These are phyloP conservation scores for Microcebus ravelobensis DNA, from an alignment of 2,113 vertebrate genomes.

Conservation along the genomic window DNA sequence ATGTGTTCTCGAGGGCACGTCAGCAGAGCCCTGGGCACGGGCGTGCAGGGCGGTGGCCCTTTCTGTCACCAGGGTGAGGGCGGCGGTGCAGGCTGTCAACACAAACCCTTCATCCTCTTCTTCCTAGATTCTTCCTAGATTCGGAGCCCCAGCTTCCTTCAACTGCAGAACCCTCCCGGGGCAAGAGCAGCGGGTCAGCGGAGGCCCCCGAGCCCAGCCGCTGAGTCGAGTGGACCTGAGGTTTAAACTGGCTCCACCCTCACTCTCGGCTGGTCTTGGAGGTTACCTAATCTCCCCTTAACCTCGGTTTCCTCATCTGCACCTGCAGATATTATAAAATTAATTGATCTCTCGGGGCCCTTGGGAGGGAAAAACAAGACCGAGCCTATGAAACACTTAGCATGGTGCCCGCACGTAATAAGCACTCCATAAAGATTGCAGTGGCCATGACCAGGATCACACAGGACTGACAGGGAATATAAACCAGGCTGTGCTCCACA, in stretches of 20 bases:
- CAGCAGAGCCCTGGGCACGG: not conserved
- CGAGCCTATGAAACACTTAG: no score
- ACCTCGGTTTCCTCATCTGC: not conserved
- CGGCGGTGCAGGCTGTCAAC: rapidly evolving
- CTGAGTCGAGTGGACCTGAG: no score
- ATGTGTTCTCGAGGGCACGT: rapidly evolving
- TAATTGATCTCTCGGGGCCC: not conserved
- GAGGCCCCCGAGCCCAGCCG: not conserved
- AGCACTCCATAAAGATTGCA: rapidly evolving
- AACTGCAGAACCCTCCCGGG: not conserved
- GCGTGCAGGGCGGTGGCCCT: not conserved
- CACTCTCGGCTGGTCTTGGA: rapidly evolving
- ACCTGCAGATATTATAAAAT: no score
- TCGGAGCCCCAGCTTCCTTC: not conserved
- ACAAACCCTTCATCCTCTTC: not conserved
- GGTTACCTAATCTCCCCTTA: rapidly evolving
- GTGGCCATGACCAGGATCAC: rapidly evolving
- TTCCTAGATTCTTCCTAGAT: not conserved
- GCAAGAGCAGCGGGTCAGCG: rapidly evolving
- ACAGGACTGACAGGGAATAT: rapidly evolving
- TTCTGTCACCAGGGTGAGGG: not conserved
- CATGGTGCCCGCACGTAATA: rapidly evolving
- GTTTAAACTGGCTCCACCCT: not conserved
- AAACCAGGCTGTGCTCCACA: not conserved
- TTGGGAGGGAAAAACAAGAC: not conserved